These are phyloP conservation scores for Lateolabrax maculatus DNA, from an alignment of 2,797 vertebrate species.

Conservation along the genomic window DNA sequence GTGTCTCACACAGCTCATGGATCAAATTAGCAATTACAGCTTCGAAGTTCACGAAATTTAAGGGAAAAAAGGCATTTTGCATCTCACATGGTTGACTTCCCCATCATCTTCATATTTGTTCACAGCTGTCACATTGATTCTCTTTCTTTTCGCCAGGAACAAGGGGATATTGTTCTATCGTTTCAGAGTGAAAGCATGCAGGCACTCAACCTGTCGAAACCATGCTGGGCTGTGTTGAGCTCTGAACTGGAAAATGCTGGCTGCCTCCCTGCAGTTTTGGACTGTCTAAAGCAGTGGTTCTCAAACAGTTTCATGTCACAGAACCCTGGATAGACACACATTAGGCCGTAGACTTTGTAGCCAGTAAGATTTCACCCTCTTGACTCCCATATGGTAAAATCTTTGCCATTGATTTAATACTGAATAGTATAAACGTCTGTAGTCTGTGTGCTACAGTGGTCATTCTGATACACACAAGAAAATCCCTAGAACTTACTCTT, in stretches of 20 bases:
- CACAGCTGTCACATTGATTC: constrained; percentile 77
- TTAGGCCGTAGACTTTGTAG: constrained; percentile 33
- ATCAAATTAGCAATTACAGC: constrained; percentile 78
- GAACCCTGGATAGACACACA: constrained; percentile 47
- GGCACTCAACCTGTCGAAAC: constrained; percentile 82
- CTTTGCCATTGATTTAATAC: constrained; percentile 12
- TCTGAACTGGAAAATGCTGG: constrained; percentile 77
- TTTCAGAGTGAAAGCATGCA: constrained; percentile 79
- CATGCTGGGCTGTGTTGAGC: constrained; percentile 73
- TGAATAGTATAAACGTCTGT: constrained; percentile 16
- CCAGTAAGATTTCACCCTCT: constrained; percentile 26
- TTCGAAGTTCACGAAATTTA: constrained; percentile 75
- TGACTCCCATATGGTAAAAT: constrained; percentile 26
- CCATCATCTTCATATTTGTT: constrained; percentile 77
- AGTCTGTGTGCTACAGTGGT: background rate
- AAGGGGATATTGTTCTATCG: constrained; percentile 79
- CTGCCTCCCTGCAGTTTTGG: constrained; percentile 73
- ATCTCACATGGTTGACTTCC: constrained; percentile 73
- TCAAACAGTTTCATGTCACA: constrained; percentile 71
- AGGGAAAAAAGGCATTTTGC: constrained; percentile 60
- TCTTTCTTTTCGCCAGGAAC: constrained; percentile 68
- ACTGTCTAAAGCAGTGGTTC: constrained; percentile 61
- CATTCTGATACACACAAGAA: background rate
- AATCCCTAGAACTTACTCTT: background rate
- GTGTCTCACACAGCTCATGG: constrained; percentile 59